These are phyloP conservation scores for Hecatera dysodea DNA, from an alignment of 2,888 invertebrate species.

Conservation along the genomic window DNA sequence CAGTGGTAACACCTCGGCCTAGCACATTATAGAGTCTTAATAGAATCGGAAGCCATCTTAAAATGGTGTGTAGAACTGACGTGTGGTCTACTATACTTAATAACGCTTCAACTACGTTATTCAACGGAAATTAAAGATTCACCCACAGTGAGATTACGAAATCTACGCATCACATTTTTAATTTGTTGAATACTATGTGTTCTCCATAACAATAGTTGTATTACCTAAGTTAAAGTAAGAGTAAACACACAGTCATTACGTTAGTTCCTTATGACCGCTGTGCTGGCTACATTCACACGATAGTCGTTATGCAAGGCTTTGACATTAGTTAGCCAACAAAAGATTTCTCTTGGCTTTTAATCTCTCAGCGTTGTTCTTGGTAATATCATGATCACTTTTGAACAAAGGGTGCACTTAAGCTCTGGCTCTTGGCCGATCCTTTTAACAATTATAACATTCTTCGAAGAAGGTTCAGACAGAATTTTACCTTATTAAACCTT, in stretches of 20 bases:
- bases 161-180: constrained; percentile 8
- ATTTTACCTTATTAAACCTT: no score
- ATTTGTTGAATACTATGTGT: constrained; percentile 11
- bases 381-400: not conserved
- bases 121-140: not conserved
- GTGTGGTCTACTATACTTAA: not conserved
- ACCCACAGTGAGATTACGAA: not conserved
- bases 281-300: constrained; percentile 30
- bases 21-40: not conserved
- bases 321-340: constrained; percentile 37
- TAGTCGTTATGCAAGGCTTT: constrained; percentile 38
- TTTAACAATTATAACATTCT: not conserved
- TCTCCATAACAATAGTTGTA: not conserved
- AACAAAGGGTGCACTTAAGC: not conserved
- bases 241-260: not conserved
- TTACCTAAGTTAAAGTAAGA: constrained; percentile 31
- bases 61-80: not conserved
- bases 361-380: constrained; percentile 5
- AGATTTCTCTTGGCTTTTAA: constrained; percentile 39
- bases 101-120: not conserved
- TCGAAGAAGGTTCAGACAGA: not conserved
- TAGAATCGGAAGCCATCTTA: not conserved
- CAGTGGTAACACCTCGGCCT: not conserved
- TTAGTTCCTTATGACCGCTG: constrained; percentile 40
- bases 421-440: not conserved